phyloP scores from a whole-genome alignment of 2,888 invertebrate genomes.

The Hermaeophaga mercurialis region DNA sequence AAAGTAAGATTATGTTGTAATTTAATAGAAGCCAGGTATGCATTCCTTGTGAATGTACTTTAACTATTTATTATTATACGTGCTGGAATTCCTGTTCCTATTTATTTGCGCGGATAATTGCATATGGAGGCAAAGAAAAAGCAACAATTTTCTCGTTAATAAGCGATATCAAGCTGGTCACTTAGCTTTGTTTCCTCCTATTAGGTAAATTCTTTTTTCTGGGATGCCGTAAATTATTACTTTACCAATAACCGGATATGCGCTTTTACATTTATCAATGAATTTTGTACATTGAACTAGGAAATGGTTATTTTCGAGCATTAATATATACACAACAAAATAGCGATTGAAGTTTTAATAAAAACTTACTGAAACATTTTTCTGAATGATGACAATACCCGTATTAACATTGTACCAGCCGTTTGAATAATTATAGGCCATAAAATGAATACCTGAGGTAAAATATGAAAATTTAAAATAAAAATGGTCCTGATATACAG shows the following conservation, averaged over 20 bases:
- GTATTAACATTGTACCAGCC: too few relatives aligned
- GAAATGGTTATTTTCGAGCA: too few relatives aligned
- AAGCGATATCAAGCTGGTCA: constrained; percentile 20
- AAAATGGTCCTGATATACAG: too few relatives aligned
- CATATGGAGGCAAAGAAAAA: constrained; percentile 12
- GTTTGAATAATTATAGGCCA: too few relatives aligned
- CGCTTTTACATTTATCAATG: constrained; percentile 26
- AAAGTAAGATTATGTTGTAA: constrained; percentile 34
- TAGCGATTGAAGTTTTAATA: too few relatives aligned
- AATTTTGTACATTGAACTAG: constrained; percentile 10
- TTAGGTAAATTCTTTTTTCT: constrained; percentile 19
- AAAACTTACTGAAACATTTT: too few relatives aligned
- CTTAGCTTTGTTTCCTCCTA: constrained; percentile 24
- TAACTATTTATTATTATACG: constrained; percentile 27
- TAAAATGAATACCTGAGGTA: too few relatives aligned
- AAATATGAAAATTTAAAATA: too few relatives aligned
- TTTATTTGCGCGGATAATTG: constrained; percentile 23
- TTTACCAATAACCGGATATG: constrained; percentile 19
- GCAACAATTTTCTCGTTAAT: constrained; percentile 21
- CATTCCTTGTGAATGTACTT: constrained; percentile 28
- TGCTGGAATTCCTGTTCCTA: constrained; percentile 9
- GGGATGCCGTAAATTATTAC: constrained; percentile 12
- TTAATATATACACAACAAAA: too few relatives aligned
- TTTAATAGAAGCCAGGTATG: constrained; percentile 27
- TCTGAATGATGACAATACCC: too few relatives aligned